Base-by-base conservation (phyloP, 2,888 invertebrate genomes). In the Amphimallon solstitiale region DNA sequence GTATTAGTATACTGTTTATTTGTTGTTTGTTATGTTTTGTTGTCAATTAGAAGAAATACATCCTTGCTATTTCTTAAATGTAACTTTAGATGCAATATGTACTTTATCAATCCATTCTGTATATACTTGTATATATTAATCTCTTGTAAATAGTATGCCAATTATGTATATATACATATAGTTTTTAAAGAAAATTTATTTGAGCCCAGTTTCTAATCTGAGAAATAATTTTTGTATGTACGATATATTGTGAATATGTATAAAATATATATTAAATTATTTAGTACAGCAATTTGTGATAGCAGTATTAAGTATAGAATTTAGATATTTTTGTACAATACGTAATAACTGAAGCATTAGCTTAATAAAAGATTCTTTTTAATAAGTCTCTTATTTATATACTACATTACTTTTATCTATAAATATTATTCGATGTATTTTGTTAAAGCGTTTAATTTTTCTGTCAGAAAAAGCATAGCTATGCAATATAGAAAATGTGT, bases 1-100 rank as follows among this genome's bases (percentile, higher is more conserved):
- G 64, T 91, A 91, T 85, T 91, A 85, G 84, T 59, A 59, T 15
- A 38, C 12, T 9, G 19, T 43, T 59, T 23, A 6, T 34, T 51
- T 51, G 51, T 51, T 35, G 19, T 46, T 46, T 19, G 19, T 19
- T 46, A 19, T 1, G n/a, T 12, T 21, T 45, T 2, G 19, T 17
- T 45, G 45, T 45, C 45, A 49, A 49, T 34, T 14, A 29, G 29
- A 9, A 2, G 29, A 29, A 29, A 29, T 5, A 3, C 29, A 29
- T 29, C 9, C 29, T 29, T 29, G 29, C 29, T 3, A 29, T 29
- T 29, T 29, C 6, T 29, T 7, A 7, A 7, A 29, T 7, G 5
- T 29, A 3, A 2, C 29, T 29, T 7, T 29, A 29, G 29, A 5
- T 29, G 29, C 29, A 29, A 29, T 29, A 29, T 29, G 2, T 29